Evolutionary conservation across 2,797 vertebrate species (phyloP).

Genomic region (Betta splendens): DNA sequence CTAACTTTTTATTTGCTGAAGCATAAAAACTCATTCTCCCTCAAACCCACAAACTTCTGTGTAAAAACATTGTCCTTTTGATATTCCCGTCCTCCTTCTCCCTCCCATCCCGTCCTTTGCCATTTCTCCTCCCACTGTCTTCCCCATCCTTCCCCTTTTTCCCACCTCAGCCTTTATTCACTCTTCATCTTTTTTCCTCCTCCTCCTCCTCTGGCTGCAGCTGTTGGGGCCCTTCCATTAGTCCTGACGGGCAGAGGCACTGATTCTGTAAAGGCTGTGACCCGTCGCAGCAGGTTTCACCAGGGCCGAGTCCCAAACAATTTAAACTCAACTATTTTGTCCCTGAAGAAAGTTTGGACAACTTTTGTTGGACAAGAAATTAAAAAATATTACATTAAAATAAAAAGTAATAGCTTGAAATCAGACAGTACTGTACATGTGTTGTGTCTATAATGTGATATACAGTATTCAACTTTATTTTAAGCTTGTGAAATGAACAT

Average conservation of each 20-base stretch:
- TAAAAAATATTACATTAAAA: not conserved
- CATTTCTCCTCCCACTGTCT: constrained; percentile 31
- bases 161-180: constrained; percentile 32
- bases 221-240: constrained; percentile 83
- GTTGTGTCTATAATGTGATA: not conserved
- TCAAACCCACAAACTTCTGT: constrained; percentile 8
- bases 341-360: not conserved
- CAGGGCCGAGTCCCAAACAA: constrained; percentile 68
- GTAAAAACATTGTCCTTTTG: not conserved
- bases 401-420: not conserved
- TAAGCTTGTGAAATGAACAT: not conserved
- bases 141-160: constrained; percentile 19
- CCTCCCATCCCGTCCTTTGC: not conserved
- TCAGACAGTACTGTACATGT: not conserved
- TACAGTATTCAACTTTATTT: too few relatives aligned
- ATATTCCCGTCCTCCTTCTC: not conserved
- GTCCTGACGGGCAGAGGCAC: constrained; percentile 88
- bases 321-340: not conserved
- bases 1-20: constrained; percentile 8
- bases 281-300: constrained; percentile 77
- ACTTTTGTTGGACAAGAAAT: not conserved
- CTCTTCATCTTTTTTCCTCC: constrained; percentile 42
- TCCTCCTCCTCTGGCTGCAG: constrained; percentile 59
- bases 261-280: constrained; percentile 91
- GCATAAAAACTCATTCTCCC: not conserved